Evolutionary conservation across 2,113 vertebrate species (phyloP).

Genomic region (Microtus oregoni): DNA sequence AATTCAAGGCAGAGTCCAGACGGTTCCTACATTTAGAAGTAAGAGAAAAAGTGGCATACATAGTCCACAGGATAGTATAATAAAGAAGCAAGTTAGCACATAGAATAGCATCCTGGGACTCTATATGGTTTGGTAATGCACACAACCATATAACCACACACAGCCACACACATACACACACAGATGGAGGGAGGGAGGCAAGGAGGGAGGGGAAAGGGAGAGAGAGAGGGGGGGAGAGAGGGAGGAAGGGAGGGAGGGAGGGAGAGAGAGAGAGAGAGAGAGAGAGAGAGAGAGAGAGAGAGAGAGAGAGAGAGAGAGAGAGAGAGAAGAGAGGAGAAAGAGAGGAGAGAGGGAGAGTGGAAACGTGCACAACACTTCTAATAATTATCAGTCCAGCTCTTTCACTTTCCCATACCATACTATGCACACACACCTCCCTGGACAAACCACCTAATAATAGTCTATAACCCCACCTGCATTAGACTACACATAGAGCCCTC

Average conservation of each 20-base stretch:
- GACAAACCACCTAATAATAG: background rate
- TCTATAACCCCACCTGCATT: background rate
- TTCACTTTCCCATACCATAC: background rate
- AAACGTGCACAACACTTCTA: background rate
- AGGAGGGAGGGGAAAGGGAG: no score
- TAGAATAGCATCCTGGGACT: background rate
- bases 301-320: no score
- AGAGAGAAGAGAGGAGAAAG: no score
- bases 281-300: no score
- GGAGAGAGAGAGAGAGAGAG: no score
- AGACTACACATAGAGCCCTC: background rate
- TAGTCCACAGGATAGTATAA: background rate
- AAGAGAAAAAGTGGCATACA: background rate
- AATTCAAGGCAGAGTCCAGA: background rate
- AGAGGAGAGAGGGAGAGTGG: background rate
- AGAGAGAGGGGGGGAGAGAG: no score
- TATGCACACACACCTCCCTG: background rate
- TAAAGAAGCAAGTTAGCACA: background rate
- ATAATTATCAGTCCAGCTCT: background rate
- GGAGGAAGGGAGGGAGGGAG: no score
- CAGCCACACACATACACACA: background rate
- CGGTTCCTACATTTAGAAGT: background rate
- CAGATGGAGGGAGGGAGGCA: background rate
- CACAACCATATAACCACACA: accelerated
- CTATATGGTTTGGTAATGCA: background rate